A percentile compares a stretch with the other conserved stretches of the same genome.
phyloP scores from a whole-genome alignment of 2,113 vertebrate genomes.

The Podarcis muralis region DNA sequence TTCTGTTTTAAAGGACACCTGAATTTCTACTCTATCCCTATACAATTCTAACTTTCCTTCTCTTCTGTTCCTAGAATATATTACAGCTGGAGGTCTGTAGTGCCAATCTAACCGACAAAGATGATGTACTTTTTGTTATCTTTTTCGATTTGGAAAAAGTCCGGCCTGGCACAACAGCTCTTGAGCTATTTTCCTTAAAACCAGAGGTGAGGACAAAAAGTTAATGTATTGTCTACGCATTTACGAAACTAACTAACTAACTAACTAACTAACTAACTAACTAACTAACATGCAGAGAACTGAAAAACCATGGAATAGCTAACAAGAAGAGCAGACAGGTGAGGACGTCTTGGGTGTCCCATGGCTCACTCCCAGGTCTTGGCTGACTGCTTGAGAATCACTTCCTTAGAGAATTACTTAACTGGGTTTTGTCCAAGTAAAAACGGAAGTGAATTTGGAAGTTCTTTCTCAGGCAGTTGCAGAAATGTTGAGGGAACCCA shows the following conservation, averaged over 20 bases:
- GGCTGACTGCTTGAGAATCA: too few relatives aligned
- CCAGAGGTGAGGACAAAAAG: constrained; percentile 71
- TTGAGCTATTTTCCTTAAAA: constrained; percentile 75
- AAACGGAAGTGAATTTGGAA: not conserved
- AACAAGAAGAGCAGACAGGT: too few relatives aligned
- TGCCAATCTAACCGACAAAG: constrained; percentile 68
- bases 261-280: too few relatives aligned
- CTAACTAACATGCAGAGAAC: too few relatives aligned
- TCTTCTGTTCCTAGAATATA: constrained; percentile 69
- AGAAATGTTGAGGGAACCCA: not conserved
- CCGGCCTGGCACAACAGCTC: constrained; percentile 69
- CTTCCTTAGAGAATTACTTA: too few relatives aligned
- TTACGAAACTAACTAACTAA: too few relatives aligned
- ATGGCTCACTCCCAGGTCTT: too few relatives aligned
- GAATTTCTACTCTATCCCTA: too few relatives aligned
- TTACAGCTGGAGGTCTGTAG: constrained; percentile 77
- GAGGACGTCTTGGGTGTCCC: too few relatives aligned
- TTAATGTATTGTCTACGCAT: not conserved
- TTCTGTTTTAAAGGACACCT: too few relatives aligned
- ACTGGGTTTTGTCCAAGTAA: not conserved
- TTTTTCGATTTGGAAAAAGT: constrained; percentile 78
- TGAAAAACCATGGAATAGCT: too few relatives aligned
- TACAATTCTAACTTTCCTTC: constrained; percentile 30
- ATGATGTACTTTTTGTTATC: constrained; percentile 77
- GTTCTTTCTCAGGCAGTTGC: not conserved